phyloP scores from a whole-genome alignment of 2,797 vertebrate genomes.

The Lagocephalus sceleratus region DNA sequence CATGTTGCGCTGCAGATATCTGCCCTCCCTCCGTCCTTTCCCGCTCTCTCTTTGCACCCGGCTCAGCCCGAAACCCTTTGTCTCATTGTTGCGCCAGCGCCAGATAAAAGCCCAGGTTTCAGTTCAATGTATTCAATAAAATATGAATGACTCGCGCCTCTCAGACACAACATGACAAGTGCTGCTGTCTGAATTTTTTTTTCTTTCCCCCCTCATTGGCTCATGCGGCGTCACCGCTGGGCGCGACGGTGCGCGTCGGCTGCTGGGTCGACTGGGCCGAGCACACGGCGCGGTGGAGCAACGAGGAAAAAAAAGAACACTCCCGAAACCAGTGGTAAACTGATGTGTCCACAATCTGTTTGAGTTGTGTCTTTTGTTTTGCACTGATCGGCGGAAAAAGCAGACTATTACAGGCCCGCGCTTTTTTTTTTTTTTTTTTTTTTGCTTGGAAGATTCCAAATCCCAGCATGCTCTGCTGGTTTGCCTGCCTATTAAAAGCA shows the following conservation, averaged over 20 bases:
- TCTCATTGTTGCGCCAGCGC: background rate
- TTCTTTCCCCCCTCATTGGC: background rate
- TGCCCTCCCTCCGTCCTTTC: no score
- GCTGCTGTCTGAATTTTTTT: background rate
- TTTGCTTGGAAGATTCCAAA: background rate
- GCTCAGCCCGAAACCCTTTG: slow-evolving; percentile 4
- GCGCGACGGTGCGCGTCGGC: background rate
- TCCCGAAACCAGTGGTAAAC: no score
- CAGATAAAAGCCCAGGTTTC: background rate
- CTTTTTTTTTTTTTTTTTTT: background rate
- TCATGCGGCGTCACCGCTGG: background rate
- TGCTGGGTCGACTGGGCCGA: background rate
- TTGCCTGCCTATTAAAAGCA: background rate
- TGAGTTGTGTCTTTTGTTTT: background rate
- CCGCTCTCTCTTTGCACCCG: background rate
- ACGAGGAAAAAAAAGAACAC: no score
- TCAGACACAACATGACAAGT: background rate
- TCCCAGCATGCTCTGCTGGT: background rate
- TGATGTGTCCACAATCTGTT: no score
- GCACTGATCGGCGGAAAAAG: background rate
- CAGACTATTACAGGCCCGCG: no score
- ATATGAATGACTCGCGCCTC: slow-evolving; percentile 4
- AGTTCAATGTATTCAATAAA: background rate
- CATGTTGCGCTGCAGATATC: background rate
- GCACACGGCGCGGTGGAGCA: no score